Evolutionary conservation across 2,888 invertebrate genomes (phyloP).

Genomic region (Odontocolon sp.): DNA sequence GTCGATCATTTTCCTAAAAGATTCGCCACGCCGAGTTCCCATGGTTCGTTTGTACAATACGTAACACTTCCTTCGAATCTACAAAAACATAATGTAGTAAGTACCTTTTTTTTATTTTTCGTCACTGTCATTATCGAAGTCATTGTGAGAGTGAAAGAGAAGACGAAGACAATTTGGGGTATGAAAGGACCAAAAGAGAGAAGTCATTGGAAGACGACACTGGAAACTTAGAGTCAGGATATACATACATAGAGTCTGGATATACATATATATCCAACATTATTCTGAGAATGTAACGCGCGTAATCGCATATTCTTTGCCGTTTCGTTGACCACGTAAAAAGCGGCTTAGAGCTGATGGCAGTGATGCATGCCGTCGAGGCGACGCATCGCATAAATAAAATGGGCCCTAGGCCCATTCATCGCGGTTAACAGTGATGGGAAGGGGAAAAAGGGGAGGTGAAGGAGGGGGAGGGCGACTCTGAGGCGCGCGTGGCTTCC

Average conservation of each 20-base stretch:
- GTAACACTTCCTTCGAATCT: too few species aligned
- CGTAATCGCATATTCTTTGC: constrained; percentile 76
- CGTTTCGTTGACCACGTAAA: constrained; percentile 74
- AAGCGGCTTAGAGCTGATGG: constrained; percentile 73
- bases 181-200: too few species aligned
- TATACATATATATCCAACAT: too few species aligned
- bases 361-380: constrained; percentile 77
- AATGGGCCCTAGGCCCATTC: constrained; percentile 76
- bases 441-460: not conserved
- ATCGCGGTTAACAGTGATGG: constrained; percentile 68
- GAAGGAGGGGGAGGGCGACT: constrained; percentile 16
- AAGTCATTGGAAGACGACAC: not conserved
- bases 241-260: too few species aligned
- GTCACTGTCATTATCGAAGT: constrained; percentile 33
- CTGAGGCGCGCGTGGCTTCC: constrained; percentile 56
- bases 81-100: not conserved
- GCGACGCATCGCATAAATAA: constrained; percentile 77
- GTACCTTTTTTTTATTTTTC: constrained; percentile 1
- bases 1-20: constrained; percentile 1
- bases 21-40: constrained; percentile 5
- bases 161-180: constrained; percentile 10
- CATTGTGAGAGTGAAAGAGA: constrained; percentile 8
- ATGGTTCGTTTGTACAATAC: too few species aligned
- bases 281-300: constrained; percentile 77
- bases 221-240: not conserved